Evolutionary conservation across 2,888 invertebrate genomes (phyloP).

Genomic region (Dynastes grantii): DNA sequence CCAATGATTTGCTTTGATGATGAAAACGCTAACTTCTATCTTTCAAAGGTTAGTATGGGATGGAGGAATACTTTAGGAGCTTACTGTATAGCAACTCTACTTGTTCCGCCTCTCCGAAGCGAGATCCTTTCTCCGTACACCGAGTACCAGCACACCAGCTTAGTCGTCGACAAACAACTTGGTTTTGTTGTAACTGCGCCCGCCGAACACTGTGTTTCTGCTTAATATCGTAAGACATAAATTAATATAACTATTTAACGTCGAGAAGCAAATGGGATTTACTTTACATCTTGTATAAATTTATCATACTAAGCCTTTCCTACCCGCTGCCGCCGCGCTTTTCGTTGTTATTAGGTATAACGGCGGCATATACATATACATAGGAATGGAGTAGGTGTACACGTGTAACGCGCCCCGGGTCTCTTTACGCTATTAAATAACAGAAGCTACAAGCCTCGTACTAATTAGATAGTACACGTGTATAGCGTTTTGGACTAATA

Average conservation of each 20-base stretch:
- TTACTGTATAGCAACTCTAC: constrained; percentile 6
- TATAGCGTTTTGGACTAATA: constrained; percentile 14
- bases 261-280: constrained; percentile 64
- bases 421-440: constrained; percentile 36
- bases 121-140: background rate
- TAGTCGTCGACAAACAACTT: constrained; percentile 68
- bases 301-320: constrained; percentile 59
- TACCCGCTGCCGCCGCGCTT: constrained; percentile 37
- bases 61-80: too few species aligned
- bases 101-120: background rate
- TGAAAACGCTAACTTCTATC: too few species aligned
- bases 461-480: constrained; percentile 42
- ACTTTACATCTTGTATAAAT: constrained; percentile 66
- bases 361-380: background rate
- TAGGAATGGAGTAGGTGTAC: background rate
- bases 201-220: constrained; percentile 67
- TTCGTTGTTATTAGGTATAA: constrained; percentile 27
- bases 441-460: constrained; percentile 36
- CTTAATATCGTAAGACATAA: constrained; percentile 70
- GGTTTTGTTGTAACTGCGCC: constrained; percentile 69
- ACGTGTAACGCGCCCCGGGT: background rate
- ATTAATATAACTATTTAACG: constrained; percentile 69
- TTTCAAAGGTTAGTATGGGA: too few species aligned
- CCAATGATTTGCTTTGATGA: too few species aligned
- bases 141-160: constrained; percentile 56